phyloP scores from a whole-genome alignment of 2,113 vertebrate genomes.

The Osmerus mordax region DNA sequence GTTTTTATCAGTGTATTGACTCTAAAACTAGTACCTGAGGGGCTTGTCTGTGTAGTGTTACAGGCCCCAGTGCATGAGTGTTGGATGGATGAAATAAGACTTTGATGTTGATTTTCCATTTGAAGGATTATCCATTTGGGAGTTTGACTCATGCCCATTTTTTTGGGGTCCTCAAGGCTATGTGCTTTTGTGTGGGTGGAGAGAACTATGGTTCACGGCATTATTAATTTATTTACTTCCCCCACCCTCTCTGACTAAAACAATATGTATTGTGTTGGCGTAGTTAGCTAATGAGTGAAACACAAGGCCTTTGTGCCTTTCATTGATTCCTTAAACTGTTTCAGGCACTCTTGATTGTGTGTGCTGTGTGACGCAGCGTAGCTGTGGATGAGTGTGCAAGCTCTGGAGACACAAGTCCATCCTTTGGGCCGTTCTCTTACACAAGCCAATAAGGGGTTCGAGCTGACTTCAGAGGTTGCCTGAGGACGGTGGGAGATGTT shows the following conservation, averaged over 20 bases:
- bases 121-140: slow-evolving; percentile 74
- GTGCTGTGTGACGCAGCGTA: too few species aligned
- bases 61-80: slow-evolving; percentile 58
- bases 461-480: slow-evolving; percentile 11
- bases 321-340: background rate
- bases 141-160: slow-evolving; percentile 70
- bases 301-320: slow-evolving; percentile 7
- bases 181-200: slow-evolving; percentile 55
- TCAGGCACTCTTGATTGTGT: too few species aligned
- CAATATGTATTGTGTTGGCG: slow-evolving; percentile 34
- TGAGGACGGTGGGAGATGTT: background rate
- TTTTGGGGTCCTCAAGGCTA: slow-evolving; percentile 57
- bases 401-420: slow-evolving; percentile 24
- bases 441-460: slow-evolving; percentile 36
- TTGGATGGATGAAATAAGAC: slow-evolving; percentile 75
- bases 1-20: slow-evolving; percentile 75
- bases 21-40: slow-evolving; percentile 69
- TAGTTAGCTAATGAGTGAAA: slow-evolving; percentile 33
- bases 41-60: slow-evolving; percentile 58
- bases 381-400: slow-evolving; percentile 4
- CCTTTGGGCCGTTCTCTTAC: slow-evolving; percentile 20
- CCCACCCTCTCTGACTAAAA: slow-evolving; percentile 38
- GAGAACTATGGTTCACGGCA: slow-evolving; percentile 48
- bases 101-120: slow-evolving; percentile 77
- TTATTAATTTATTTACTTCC: slow-evolving; percentile 56